These are phyloP conservation scores for Sphecodes monilicornis DNA, from an alignment of 2,888 invertebrate species.

Conservation along the genomic window DNA sequence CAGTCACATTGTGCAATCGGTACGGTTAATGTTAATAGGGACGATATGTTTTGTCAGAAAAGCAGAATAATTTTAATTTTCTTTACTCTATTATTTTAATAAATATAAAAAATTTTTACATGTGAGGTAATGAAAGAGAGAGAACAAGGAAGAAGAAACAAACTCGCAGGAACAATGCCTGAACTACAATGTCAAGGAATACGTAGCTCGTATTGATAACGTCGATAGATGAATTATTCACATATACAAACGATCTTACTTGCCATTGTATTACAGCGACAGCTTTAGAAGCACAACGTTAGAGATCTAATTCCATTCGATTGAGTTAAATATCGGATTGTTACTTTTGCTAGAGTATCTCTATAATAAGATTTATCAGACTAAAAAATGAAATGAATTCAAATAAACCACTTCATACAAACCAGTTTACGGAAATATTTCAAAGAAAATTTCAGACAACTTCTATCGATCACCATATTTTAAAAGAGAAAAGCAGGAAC, in stretches of 20 bases:
- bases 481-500: not conserved
- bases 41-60: not conserved
- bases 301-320: conserved; percentile 33
- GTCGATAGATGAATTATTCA: conserved; percentile 78
- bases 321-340: conserved; percentile 30
- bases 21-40: not conserved
- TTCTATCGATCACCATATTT: not conserved
- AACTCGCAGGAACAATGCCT: conserved; percentile 2
- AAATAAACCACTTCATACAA: not conserved
- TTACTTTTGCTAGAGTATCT: conserved; percentile 3
- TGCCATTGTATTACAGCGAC: conserved; percentile 54
- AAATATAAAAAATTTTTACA: not conserved
- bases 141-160: not conserved
- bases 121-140: not conserved
- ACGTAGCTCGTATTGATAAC: conserved; percentile 75
- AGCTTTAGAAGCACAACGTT: conserved; percentile 49
- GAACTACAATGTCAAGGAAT: conserved; percentile 23
- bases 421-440: not conserved
- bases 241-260: conserved; percentile 70
- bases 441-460: not conserved
- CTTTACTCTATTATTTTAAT: not conserved
- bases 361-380: not conserved
- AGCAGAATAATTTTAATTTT: not conserved
- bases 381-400: not conserved
- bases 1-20: too few relatives aligned